Conservation (phyloP, 1,140 invertebrate genomes). For the Conus ventricosus region DNA sequence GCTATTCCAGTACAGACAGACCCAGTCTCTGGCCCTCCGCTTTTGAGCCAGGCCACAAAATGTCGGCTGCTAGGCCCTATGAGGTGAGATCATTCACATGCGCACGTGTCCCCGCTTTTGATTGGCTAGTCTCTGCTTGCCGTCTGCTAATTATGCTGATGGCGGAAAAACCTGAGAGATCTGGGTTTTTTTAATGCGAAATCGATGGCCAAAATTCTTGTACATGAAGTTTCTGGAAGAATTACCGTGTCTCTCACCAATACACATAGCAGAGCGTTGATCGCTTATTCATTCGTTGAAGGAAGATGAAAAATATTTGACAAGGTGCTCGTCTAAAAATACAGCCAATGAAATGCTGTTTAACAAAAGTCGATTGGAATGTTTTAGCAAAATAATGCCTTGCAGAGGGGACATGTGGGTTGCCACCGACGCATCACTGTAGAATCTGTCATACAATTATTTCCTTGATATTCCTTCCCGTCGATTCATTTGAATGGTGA, state of each 20-base stretch:
- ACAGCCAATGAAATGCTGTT: neutral
- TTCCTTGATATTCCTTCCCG: neutral
- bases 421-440: neutral
- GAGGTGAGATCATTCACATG: neutral
- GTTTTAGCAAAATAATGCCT: neutral
- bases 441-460: neutral
- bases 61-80: neutral
- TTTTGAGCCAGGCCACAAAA: neutral
- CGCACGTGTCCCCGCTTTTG: neutral
- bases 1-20: neutral
- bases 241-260: neutral
- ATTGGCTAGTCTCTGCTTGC: neutral
- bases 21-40: neutral
- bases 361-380: neutral
- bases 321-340: neutral
- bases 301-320: neutral
- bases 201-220: neutral
- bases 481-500: no score
- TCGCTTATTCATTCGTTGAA: neutral
- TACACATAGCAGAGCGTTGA: neutral
- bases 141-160: constrained; percentile 2
- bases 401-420: neutral
- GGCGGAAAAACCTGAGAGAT: neutral
- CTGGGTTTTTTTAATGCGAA: neutral
- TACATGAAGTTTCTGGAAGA: neutral